phyloP scores from a whole-genome alignment of 2,888 invertebrate genomes.

The Xestia ashworthii region DNA sequence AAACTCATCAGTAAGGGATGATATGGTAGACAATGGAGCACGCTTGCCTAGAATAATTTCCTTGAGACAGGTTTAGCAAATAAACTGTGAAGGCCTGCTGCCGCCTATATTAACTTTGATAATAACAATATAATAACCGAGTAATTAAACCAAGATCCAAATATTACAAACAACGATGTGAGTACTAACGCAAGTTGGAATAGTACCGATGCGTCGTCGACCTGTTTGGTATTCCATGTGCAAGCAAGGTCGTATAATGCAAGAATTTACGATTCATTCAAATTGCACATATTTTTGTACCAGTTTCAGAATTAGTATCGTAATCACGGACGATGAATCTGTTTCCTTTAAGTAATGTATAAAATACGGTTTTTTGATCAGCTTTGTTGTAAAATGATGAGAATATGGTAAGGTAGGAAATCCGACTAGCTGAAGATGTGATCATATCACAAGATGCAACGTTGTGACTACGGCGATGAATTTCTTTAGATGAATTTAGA shows the following conservation, averaged over 20 bases:
- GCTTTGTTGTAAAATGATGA: conserved; percentile 10
- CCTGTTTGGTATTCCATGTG: conserved; percentile 56
- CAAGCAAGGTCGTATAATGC: conserved; percentile 60
- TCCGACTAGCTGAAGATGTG: neutral
- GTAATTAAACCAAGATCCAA: neutral
- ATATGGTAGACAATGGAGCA: neutral
- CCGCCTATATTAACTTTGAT: neutral
- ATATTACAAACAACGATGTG: neutral
- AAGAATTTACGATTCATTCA: conserved; percentile 56
- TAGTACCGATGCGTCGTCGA: neutral
- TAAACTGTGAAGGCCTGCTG: too few relatives aligned
- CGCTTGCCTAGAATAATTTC: neutral
- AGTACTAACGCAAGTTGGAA: conserved; percentile 1
- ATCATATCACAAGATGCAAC: neutral
- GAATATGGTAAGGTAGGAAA: conserved; percentile 35
- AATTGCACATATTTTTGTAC: conserved; percentile 53
- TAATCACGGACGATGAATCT: conserved; percentile 51
- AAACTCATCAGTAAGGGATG: neutral
- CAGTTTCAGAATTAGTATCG: conserved; percentile 43
- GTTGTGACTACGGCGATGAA: neutral
- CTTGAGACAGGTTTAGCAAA: neutral
- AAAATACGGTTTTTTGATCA: conserved; percentile 24
- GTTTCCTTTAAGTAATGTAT: conserved; percentile 51
- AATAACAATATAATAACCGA: neutral
- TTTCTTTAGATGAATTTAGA: neutral